Conservation (phyloP, 35 echinoderm and acorn worm genomes). For the Chiridota heheva region DNA sequence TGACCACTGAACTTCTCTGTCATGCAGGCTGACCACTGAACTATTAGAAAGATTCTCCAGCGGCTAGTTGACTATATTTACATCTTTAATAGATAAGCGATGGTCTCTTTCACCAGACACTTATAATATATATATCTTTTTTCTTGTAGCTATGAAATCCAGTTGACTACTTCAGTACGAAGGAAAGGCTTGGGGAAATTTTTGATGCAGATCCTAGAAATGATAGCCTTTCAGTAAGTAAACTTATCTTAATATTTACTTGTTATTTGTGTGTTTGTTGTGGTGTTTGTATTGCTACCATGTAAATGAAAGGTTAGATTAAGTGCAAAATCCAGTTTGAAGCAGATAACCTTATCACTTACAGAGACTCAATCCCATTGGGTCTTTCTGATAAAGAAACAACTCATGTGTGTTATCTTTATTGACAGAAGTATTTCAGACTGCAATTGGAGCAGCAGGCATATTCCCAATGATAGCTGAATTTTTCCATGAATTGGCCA, state of each 20-base stretch:
- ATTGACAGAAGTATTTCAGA: no score
- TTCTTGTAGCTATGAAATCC: slow-evolving; percentile 88
- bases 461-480: no score
- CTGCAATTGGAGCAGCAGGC: no score
- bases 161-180: slow-evolving; percentile 63
- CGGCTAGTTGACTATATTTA: no score
- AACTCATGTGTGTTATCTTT: not conserved
- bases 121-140: not conserved
- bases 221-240: slow-evolving; percentile 86
- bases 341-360: not conserved
- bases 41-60: no score
- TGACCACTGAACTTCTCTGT: no score
- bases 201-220: slow-evolving; percentile 89
- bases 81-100: no score
- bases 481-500: no score
- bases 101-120: no score
- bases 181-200: slow-evolving; percentile 94
- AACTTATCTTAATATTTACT: not conserved
- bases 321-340: not conserved
- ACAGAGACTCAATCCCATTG: not conserved
- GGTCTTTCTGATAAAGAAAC: not conserved
- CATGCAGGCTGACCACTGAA: no score
- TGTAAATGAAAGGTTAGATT: not conserved
- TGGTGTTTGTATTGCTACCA: not conserved
- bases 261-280: not conserved